A percentile compares a stretch with the other conserved stretches of the same genome.
Conservation (phyloP, 2,113 vertebrate genomes). For the Eublepharis macularius region DNA sequence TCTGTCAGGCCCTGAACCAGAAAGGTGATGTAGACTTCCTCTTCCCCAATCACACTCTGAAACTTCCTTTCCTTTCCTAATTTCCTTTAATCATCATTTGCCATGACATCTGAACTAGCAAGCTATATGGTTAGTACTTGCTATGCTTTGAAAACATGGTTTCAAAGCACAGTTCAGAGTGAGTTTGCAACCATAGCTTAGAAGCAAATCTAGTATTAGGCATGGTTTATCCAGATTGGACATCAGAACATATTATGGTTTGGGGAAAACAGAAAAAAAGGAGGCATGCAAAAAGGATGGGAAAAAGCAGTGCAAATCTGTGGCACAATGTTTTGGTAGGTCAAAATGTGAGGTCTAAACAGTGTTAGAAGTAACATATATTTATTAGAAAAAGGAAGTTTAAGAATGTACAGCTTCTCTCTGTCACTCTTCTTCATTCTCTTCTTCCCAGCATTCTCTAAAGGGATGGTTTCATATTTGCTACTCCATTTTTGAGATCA, state of each 20-base stretch:
- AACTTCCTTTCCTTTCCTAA: background rate
- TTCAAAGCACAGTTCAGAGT: background rate
- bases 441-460: background rate
- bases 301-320: background rate
- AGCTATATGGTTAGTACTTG: background rate
- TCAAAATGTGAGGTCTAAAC: background rate
- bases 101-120: background rate
- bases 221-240: background rate
- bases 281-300: background rate
- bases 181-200: background rate
- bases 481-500: slow-evolving; percentile 54
- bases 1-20: background rate
- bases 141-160: background rate
- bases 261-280: background rate
- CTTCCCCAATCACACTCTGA: background rate
- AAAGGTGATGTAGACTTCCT: too few species aligned
- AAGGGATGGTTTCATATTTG: slow-evolving; percentile 23
- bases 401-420: background rate
- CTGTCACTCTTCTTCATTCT: background rate
- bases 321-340: background rate
- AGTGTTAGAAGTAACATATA: slow-evolving; percentile 4
- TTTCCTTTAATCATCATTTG: background rate
- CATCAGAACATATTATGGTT: background rate
- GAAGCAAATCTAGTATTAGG: background rate
- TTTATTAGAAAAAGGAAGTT: slow-evolving; percentile 22